Base-by-base conservation (phyloP, 2,113 vertebrate species). In the Plectropomus leopardus region DNA sequence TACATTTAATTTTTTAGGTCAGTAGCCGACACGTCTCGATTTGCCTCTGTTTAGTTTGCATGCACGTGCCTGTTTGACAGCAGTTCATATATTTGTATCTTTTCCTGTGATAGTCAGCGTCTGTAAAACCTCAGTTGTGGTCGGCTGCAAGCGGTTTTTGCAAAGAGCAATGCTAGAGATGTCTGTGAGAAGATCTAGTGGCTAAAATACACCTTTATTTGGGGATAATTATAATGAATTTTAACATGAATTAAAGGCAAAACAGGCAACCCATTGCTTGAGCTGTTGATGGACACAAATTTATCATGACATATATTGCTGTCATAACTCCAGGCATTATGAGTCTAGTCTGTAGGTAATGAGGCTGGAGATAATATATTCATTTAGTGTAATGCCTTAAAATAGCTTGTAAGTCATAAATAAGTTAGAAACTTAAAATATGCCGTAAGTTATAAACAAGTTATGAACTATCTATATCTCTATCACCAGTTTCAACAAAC, bases 21-120 rank as follows among this genome's bases (percentile, higher is more conserved):
- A 44, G 53, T 3, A 40, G 24, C 1, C 60, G 15, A 51, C 19
- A 15, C 10, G 15, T 68, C 13, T 69, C 58, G 15, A n/a, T 55
- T 73, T 44, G 16, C 5, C 4, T 59, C 19, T 59, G 2, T 28
- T 67, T 45, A 57, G 9, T 54, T 59, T 40, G 7, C 34, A 15
- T 44, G 55, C 28, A 17, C 5, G 9, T 50, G 30, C 64, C 23
- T 28, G 4, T 63, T 51, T 45, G 32, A 53, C 9, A 4, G 28
- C 7, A 7, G 2, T 3, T 4, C 19, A 16, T 40, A 4, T 16
- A 6, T 73, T 5, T 58, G 3, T 1, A 13, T 13, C 4, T 55
- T 59, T 85, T 72, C 55, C 48, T 76, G 61, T 54, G 7, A 34
- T 5, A 24, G 21, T 48, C n/a, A n/a, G n/a, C n/a, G n/a, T n/a